These are phyloP conservation scores for Didymodactylos carnosus DNA, from an alignment of 2,888 invertebrate genomes.

Conservation along the genomic window DNA sequence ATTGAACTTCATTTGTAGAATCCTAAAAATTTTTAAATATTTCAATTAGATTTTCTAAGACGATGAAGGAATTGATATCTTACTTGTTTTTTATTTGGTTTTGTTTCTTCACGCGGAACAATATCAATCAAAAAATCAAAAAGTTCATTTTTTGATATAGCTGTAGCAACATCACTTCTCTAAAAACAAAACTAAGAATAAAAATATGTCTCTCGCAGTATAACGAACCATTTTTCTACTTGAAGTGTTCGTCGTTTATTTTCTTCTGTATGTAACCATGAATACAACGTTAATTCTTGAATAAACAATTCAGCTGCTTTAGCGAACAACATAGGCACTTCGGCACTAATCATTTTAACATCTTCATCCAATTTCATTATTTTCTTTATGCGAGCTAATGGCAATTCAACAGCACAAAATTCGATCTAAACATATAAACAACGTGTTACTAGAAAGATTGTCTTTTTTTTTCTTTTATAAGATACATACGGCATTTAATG, in stretches of 20 bases:
- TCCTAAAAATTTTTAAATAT: too few species aligned
- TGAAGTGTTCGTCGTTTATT: constrained; percentile 72
- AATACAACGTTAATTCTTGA: constrained; percentile 76
- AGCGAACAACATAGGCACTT: constrained; percentile 85
- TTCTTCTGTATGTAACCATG: constrained; percentile 91
- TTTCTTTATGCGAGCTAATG: constrained; percentile 87
- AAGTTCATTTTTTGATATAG: constrained; percentile 58
- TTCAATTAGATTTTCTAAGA: too few species aligned
- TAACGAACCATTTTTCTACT: neutral
- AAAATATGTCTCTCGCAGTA: neutral
- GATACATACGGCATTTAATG: neutral
- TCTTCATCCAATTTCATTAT: constrained; percentile 98
- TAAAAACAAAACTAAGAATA: constrained; percentile 30
- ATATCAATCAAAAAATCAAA: constrained; percentile 98
- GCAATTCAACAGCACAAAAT: constrained; percentile 44
- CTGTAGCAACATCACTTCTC: constrained; percentile 89
- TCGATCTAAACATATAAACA: neutral
- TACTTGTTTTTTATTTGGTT: constrained; percentile 10
- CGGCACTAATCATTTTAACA: constrained; percentile 97
- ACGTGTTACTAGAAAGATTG: neutral
- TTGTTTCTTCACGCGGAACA: constrained; percentile 57
- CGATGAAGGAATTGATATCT: too few species aligned
- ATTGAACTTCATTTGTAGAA: neutral
- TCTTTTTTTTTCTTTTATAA: too few species aligned
- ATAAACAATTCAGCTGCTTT: constrained; percentile 97